Conservation (phyloP, 2,113 vertebrate genomes). For the Ptyas mucosa region DNA sequence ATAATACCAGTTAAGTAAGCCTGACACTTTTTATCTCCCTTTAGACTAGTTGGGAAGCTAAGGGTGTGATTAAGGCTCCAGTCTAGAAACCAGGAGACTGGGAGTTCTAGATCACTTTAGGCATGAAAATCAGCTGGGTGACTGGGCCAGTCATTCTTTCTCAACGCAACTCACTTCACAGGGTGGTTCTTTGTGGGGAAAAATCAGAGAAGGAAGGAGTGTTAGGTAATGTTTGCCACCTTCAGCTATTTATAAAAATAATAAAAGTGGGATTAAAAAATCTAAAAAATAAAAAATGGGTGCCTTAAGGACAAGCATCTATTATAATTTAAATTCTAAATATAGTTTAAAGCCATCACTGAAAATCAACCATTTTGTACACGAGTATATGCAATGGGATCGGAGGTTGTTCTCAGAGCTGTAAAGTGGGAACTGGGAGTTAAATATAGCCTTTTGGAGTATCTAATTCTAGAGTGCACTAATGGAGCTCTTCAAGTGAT, state of each 20-base stretch:
- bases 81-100: not conserved
- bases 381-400: not conserved
- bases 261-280: not conserved
- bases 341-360: not conserved
- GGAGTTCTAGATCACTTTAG: not conserved
- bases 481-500: not conserved
- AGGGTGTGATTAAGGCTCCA: not conserved
- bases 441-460: not conserved
- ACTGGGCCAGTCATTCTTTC: not conserved
- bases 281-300: not conserved
- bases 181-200: not conserved
- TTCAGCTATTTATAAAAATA: not conserved
- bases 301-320: not conserved
- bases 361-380: not conserved
- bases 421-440: not conserved
- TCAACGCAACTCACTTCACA: not conserved
- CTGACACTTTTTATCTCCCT: not conserved
- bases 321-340: not conserved
- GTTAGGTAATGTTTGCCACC: not conserved
- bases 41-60: not conserved
- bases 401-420: not conserved
- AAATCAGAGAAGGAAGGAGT: not conserved
- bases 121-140: not conserved
- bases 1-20: not conserved
- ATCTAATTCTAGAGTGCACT: not conserved